phyloP scores from a whole-genome alignment of 1,140 invertebrate genomes.

The Zaprionus lachaisei region DNA sequence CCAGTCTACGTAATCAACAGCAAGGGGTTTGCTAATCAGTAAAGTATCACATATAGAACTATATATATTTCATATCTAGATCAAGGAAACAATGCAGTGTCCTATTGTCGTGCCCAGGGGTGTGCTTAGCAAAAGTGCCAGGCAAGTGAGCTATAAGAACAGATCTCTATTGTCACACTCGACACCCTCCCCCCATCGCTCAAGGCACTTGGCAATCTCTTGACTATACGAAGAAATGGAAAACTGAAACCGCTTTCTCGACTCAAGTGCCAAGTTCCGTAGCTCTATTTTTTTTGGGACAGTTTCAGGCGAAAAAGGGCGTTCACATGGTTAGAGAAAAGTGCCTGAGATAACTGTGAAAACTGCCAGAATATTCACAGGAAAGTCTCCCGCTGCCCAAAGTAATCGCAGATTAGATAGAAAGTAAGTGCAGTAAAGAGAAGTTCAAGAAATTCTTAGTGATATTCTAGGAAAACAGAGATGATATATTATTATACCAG shows the following conservation, averaged over 20 bases:
- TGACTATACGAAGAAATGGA: constrained; percentile 46
- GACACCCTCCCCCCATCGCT: not conserved
- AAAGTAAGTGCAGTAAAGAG: not conserved
- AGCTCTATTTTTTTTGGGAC: constrained; percentile 46
- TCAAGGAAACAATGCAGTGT: not conserved
- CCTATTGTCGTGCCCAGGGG: constrained; percentile 12
- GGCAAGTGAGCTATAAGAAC: constrained; percentile 10
- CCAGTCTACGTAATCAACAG: not conserved
- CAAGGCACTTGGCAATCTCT: constrained; percentile 29
- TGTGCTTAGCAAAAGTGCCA: constrained; percentile 1
- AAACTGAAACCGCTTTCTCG: constrained; percentile 59
- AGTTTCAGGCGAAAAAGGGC: constrained; percentile 51
- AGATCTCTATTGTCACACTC: constrained; percentile 19
- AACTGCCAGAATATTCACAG: constrained; percentile 29
- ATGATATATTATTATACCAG: too few species aligned
- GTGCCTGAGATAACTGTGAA: constrained; percentile 37
- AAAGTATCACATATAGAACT: not conserved
- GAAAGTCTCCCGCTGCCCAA: constrained; percentile 30
- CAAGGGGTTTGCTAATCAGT: constrained; percentile 1
- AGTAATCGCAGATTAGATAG: constrained; percentile 22
- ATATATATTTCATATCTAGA: not conserved
- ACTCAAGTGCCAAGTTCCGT: constrained; percentile 66
- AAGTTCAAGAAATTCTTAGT: not conserved
- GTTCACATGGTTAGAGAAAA: constrained; percentile 9
- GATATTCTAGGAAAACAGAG: not conserved